Percentiles rank a stretch among this genome's conserved stretches.
Evolutionary conservation across 2,797 vertebrate species (phyloP).

Genomic region (Labeo calbasu): DNA sequence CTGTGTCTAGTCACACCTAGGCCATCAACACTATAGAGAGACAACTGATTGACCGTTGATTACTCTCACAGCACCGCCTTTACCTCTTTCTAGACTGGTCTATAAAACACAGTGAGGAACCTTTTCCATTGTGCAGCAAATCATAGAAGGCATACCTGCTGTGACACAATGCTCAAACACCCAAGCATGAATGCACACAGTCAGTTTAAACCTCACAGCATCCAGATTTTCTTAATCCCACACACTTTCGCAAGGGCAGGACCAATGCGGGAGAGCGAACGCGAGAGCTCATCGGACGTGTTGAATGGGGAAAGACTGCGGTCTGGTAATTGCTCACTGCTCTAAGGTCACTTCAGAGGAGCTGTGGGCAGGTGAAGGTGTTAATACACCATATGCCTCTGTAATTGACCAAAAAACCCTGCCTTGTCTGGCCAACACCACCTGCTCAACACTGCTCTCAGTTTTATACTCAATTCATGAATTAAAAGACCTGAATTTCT

Average conservation of each 20-base stretch:
- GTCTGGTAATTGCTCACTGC: conserved; percentile 40
- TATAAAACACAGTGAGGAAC: not conserved
- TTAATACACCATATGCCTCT: conserved; percentile 59
- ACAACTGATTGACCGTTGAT: not conserved
- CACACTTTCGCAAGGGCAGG: not conserved
- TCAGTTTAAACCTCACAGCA: not conserved
- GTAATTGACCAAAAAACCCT: conserved; percentile 46
- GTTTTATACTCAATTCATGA: conserved; percentile 10
- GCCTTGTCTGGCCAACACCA: conserved; percentile 45
- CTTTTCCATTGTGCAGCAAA: not conserved
- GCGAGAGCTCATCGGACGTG: not conserved
- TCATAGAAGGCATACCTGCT: not conserved
- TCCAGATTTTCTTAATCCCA: conserved; percentile 4
- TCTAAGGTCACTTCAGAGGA: conserved; percentile 49
- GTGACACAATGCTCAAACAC: not conserved
- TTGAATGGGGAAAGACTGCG: conserved; percentile 15
- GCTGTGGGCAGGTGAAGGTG: conserved; percentile 48
- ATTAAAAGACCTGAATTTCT: not conserved
- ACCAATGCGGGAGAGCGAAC: not conserved
- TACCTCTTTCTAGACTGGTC: not conserved
- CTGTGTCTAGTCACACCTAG: too few relatives aligned
- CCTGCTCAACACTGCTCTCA: conserved; percentile 30
- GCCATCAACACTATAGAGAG: not conserved
- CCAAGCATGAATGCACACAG: not conserved
- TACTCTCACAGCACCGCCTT: not conserved